Percentiles rank a stretch among this genome's conserved stretches.
Conservation (phyloP, 2,113 vertebrate species). For the Halichoerus grypus region DNA sequence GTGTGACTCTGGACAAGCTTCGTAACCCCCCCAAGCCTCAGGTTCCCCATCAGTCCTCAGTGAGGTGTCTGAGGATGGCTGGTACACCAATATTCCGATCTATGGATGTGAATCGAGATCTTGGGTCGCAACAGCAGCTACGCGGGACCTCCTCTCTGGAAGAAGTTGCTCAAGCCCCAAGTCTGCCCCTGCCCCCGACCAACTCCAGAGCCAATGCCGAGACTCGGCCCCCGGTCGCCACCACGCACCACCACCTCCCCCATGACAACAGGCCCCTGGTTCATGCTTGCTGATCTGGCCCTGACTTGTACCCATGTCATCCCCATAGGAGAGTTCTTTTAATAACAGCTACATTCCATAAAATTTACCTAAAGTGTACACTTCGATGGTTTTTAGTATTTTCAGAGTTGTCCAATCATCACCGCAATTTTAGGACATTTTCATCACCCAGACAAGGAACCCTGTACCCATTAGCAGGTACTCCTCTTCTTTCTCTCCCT, state of each 20-base stretch:
- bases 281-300: not conserved
- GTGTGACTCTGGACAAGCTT: not conserved
- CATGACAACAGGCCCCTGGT: conserved; percentile 79
- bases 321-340: not conserved
- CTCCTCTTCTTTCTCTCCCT: not conserved
- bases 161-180: conserved; percentile 49
- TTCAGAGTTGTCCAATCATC: not conserved
- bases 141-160: not conserved
- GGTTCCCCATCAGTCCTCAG: conserved; percentile 22
- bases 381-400: not conserved
- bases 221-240: conserved; percentile 78
- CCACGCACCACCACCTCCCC: conserved; percentile 78
- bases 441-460: not conserved
- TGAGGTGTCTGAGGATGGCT: conserved; percentile 40
- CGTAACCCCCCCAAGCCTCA: not conserved
- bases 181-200: conserved; percentile 74
- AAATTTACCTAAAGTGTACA: not conserved
- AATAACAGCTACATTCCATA: not conserved
- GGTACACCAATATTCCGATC: conserved; percentile 23
- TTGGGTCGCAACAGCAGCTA: not conserved
- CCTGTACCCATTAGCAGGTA: not conserved
- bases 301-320: not conserved
- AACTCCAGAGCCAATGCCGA: conserved; percentile 74
- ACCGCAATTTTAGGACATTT: not conserved
- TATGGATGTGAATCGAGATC: conserved; percentile 16